Base-by-base conservation (phyloP, 2,888 invertebrate species). In the Prostheceraeus crozeri region DNA sequence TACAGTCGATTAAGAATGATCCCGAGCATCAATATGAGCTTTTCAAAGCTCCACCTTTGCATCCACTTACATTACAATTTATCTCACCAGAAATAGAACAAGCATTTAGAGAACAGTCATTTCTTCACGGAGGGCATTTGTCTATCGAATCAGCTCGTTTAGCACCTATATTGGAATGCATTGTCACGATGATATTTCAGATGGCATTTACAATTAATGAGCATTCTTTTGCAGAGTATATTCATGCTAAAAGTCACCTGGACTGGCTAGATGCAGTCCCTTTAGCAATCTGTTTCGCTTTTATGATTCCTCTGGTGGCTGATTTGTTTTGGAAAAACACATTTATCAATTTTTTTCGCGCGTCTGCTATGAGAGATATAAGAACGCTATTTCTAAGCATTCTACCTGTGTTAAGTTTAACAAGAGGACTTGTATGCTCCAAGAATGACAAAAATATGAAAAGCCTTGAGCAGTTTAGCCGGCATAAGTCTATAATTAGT, bases 11-110 rank as follows among this genome's bases (percentile, higher is more conserved):
- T n/a, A n/a, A n/a, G n/a, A n/a, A n/a, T n/a, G 55, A 55, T 40
- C 52, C 55, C 3, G 40, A 55, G 19, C 35, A 55, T 16, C 6
- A 55, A 40, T 36, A 36, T 14, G 3, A 55, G 25, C 8, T 21
- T 8, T 14, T 55, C 35, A 33, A 4, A 4, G 23, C n/a, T 23
- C 4, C 19, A 3, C 55, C 55, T 3, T 23, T 55, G 2, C 10
- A 33, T 3, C 8, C 14, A 23, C 16, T 55, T 3, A 3, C 23
- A 3, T 33, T 55, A 21, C 3, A 3, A 2, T 55, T 55, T 27
- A 4, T 4, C 19, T 35, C 35, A 21, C 3, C 35, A 2, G 55
- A 55, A 52, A 33, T 55, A 16, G 19, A 55, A 8, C 36, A 35
- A 16, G 35, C 35, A 23, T 55, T 21, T 27, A 33, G 36, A 16